Conservation (phyloP, 1,140 invertebrate genomes). For the Magallana angulata region DNA sequence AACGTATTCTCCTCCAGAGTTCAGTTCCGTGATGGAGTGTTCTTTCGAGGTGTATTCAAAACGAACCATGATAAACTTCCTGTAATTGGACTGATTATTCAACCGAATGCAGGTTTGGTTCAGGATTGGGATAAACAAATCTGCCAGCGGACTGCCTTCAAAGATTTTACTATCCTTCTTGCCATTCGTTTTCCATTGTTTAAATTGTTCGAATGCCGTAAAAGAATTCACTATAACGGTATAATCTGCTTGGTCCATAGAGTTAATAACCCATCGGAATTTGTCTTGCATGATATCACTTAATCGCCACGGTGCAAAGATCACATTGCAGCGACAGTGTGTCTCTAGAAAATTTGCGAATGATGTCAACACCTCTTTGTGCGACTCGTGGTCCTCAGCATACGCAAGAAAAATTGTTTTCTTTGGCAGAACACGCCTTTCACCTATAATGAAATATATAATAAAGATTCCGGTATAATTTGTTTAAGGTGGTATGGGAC, state of each 20-base stretch:
- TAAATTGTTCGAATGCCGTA: conserved; percentile 39
- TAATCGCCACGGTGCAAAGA: conserved; percentile 54
- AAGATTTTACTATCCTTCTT: background rate
- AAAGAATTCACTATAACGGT: conserved; percentile 47
- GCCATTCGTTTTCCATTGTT: conserved; percentile 45
- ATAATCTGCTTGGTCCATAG: conserved; percentile 50
- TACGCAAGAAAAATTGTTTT: conserved; percentile 51
- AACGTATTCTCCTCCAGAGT: conserved; percentile 40
- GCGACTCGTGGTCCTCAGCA: conserved; percentile 56
- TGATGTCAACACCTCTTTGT: conserved; percentile 47
- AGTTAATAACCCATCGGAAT: conserved; percentile 47
- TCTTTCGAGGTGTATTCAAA: conserved; percentile 47
- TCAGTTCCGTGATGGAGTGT: conserved; percentile 36
- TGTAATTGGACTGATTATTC: conserved; percentile 34
- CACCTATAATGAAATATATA: background rate
- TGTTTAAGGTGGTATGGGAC: too few relatives aligned
- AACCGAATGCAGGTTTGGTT: conserved; percentile 36
- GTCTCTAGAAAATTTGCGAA: conserved; percentile 51
- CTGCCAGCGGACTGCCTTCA: conserved; percentile 40
- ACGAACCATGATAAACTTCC: conserved; percentile 46
- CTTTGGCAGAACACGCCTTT: background rate
- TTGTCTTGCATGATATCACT: conserved; percentile 48
- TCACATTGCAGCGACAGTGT: conserved; percentile 56
- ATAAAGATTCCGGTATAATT: background rate
- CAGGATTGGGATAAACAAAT: conserved; percentile 40